A percentile compares a stretch with the other conserved stretches of the same genome.
These are phyloP conservation scores for Pseudomyrmex concolor DNA, from an alignment of 1,140 invertebrate genomes.

Conservation along the genomic window DNA sequence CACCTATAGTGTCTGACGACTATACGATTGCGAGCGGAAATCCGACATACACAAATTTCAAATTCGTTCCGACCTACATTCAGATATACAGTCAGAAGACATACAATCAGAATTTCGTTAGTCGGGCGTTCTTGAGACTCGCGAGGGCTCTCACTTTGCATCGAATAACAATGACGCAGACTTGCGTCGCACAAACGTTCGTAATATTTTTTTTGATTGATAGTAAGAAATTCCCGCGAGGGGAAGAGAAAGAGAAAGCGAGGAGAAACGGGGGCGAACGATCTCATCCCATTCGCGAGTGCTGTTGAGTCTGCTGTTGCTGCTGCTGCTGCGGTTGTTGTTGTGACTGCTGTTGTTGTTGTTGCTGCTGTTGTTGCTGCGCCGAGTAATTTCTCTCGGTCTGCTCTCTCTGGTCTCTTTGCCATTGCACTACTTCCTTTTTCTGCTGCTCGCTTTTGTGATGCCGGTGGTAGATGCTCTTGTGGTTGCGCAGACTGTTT, in stretches of 20 bases:
- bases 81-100: neutral
- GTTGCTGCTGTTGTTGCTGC: constrained; percentile 69
- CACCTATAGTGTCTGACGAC: neutral
- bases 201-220: constrained; percentile 8
- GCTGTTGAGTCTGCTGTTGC: constrained; percentile 58
- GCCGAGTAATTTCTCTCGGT: constrained; percentile 70
- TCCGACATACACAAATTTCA: constrained; percentile 7
- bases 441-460: constrained; percentile 83
- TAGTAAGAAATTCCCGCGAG: constrained; percentile 24
- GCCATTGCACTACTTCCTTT: constrained; percentile 79
- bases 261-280: neutral
- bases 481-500: constrained; percentile 94
- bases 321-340: constrained; percentile 65
- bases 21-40: neutral
- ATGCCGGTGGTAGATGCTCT: constrained; percentile 93
- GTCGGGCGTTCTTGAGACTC: constrained; percentile 11
- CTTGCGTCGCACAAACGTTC: constrained; percentile 1
- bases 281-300: constrained; percentile 66
- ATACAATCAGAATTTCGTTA: constrained; percentile 27
- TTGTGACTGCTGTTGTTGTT: constrained; percentile 59
- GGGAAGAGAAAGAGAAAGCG: constrained; percentile 46
- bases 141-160: constrained; percentile 18
- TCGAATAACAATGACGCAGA: constrained; percentile 17
- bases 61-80: constrained; percentile 17
- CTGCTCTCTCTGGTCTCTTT: constrained; percentile 76